Evolutionary conservation across 2,113 vertebrate genomes (phyloP), one percentile per base, ranked within the genome.

Genomic region (Nesoenas mayeri): DNA sequence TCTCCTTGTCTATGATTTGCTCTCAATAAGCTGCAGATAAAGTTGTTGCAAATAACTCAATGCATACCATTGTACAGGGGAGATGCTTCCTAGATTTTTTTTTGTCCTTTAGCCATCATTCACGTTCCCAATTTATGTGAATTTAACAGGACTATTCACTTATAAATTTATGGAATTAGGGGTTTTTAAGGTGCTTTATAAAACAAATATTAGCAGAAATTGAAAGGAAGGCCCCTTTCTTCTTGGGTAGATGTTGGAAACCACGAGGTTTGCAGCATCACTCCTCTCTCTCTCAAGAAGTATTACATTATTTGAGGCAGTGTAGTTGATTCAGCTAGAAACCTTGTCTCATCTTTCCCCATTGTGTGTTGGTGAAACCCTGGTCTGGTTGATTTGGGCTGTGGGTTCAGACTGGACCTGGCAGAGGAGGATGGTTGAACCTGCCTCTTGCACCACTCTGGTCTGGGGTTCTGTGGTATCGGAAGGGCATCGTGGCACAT

Each of bases 401-500:
- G 38, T n/a, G 40, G 29, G 29, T 73, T 83, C 54, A 62, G 48
- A 28, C 32, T 47, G 50, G 36, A 62, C 10, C 29, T 64, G 25
- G 15, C 18, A 79, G 42, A 34, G 44, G n/a, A 42, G 10, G n/a
- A 11, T 70, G 31, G 50, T 54, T 56, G 69, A 85, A 74, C n/a
- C n/a, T 67, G 53, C 72, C 9, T 79, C 18, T 44, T 48, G n/a
- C 26, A 48, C n/a, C 2, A 2, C 18, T 48, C 1, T 29, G 38
- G 8, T 32, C 42, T 58, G 36, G 9, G 36, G 11, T 25, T 34
- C 44, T 65, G 74, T 5, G 5, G 24, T 28, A 24, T 51, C 2
- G 4, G 11, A 42, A 57, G 16, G n/a, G 15, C 28, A n/a, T 60
- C 0, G 0, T 64, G 0, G 5, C 29, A 19, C 19, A 13, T 71